phyloP scores from a whole-genome alignment of 2,888 invertebrate genomes.

The Ichneumon xanthorius region DNA sequence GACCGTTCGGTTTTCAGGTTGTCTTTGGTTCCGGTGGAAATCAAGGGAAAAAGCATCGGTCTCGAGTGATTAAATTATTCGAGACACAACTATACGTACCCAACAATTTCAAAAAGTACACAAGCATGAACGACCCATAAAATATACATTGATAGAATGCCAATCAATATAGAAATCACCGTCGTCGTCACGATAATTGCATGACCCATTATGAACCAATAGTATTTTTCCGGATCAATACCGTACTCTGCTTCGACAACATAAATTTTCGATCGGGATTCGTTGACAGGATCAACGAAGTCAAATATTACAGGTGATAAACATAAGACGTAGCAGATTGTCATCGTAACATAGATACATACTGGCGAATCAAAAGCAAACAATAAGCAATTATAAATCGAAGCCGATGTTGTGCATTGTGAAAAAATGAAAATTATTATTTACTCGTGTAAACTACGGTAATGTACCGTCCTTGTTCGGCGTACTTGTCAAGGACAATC shows the following conservation, averaged over 20 bases:
- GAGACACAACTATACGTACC: background rate
- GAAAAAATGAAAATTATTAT: background rate
- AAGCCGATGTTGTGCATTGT: background rate
- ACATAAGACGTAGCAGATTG: background rate
- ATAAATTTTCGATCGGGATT: conserved; percentile 2
- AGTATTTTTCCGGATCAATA: conserved; percentile 41
- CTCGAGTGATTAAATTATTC: background rate
- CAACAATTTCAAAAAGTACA: background rate
- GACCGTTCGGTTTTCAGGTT: too few relatives aligned
- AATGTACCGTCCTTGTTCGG: background rate
- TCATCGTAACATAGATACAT: background rate
- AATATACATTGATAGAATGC: background rate
- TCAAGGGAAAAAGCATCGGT: too few relatives aligned
- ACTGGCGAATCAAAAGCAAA: background rate
- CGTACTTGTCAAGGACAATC: background rate
- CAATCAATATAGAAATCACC: background rate
- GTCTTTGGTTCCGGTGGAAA: too few relatives aligned
- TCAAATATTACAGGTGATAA: conserved; percentile 24
- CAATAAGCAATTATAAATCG: background rate
- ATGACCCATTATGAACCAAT: conserved; percentile 27
- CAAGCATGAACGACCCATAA: background rate
- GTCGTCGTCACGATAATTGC: background rate
- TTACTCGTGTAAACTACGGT: background rate
- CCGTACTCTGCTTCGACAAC: conserved; percentile 40
- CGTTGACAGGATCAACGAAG: conserved; percentile 30